Conservation (phyloP, 2,113 vertebrate species). For the Siniperca chuatsi region DNA sequence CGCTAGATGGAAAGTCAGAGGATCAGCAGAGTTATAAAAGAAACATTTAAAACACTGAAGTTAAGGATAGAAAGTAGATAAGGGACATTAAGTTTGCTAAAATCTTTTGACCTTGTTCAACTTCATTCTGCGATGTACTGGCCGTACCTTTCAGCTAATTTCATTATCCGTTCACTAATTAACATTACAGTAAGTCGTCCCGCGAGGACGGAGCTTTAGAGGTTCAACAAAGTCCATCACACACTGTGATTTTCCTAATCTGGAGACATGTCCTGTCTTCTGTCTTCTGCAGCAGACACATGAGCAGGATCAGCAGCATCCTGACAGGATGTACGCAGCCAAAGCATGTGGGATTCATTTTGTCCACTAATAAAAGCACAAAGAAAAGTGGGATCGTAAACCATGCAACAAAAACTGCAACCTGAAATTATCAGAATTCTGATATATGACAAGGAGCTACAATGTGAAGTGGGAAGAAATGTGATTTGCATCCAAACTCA, state of each 20-base stretch:
- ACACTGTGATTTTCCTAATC: neutral
- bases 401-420: too few species aligned
- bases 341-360: too few species aligned
- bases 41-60: neutral
- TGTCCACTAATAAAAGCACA: too few species aligned
- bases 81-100: neutral
- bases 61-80: neutral
- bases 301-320: neutral
- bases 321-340: neutral
- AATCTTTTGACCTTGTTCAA: slow-evolving; percentile 22
- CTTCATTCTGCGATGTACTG: neutral
- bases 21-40: too few species aligned
- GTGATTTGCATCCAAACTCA: too few species aligned
- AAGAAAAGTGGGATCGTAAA: too few species aligned
- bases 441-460: too few species aligned
- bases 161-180: slow-evolving; percentile 36
- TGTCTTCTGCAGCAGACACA: neutral
- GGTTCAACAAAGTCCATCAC: neutral
- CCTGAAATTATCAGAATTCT: too few species aligned
- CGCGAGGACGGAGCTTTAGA: neutral
- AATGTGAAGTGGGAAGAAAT: too few species aligned
- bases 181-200: slow-evolving; percentile 32
- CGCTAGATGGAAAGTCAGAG: too few species aligned
- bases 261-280: neutral
- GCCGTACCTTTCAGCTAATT: neutral